Evolutionary conservation across 1,140 invertebrate genomes (phyloP), one percentile per base, ranked within the genome.

Genomic region (Aphelenchoides fujianensis): DNA sequence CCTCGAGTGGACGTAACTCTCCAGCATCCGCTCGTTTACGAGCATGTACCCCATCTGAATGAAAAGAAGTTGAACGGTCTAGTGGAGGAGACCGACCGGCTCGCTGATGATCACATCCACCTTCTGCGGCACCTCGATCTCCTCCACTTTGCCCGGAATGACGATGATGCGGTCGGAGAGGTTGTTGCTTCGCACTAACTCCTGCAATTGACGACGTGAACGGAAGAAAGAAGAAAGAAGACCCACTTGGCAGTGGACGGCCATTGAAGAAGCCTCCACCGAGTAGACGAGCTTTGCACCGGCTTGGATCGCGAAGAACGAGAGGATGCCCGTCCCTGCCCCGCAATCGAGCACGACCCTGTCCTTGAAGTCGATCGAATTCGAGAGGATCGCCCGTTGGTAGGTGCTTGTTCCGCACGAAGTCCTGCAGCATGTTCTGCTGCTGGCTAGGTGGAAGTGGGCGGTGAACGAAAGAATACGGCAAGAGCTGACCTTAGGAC

Each of bases 1-100:
- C 84, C 97, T 96, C 1, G 95, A 95, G 87, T 98, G 95, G 54
- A 99, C 87, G 87, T 95, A 99, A 2, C 94, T 97, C 87, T 99
- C 96, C 72, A 99, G 87, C 96, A 99, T 99, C 76, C 96, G 88
- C 86, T 99, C 96, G 87, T 99, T 99, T 83, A 97, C 97, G 9
- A 99, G 87, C 96, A 98, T 98, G 82, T 98, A 98, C 31, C 96
- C 96, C 96, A 98, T 48, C n/a, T n/a, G n/a, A n/a, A n/a, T n/a
- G n/a, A n/a, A n/a, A n/a, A n/a, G n/a, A n/a, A n/a, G n/a, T n/a
- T n/a, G n/a, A n/a, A n/a, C n/a, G n/a, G n/a, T n/a, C n/a, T n/a
- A n/a, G n/a, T n/a, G n/a, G n/a, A n/a, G n/a, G n/a, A n/a, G n/a
- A n/a, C n/a, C n/a, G n/a, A 48, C 98, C 0, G 96, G 96, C 86